Base-by-base conservation (phyloP, 2,113 vertebrate genomes). In the Sarotherodon lohbergeri region DNA sequence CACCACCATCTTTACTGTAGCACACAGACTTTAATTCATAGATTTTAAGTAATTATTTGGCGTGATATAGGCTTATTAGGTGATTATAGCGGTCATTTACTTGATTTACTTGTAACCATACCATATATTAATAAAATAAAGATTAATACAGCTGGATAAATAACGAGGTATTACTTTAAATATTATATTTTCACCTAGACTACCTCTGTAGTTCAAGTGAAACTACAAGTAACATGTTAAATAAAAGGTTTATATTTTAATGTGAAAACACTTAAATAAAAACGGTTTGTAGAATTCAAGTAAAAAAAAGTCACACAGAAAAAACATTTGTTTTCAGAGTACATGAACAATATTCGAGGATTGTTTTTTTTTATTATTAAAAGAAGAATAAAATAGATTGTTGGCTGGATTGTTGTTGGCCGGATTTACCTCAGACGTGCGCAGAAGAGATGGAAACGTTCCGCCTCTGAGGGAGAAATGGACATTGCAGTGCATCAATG, bases 381-480 rank as follows among this genome's bases (percentile, higher is more conserved):
- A 12, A 36, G 10, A 66, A 36, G 61, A 66, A 39, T 39, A n/a
- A 13, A 66, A 66, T n/a, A 39, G 61, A 66, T 24, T 24, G 24
- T 24, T 24, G 24, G 24, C 24, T 24, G 24, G 24, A 24, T 24
- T 39, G 32, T n/a, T 39, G 34, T 3, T 63, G 0, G 19, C 1
- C 61, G 34, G 17, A 39, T 39, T 66, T 39, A 39, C 19, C 19
- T 66, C 10, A 66, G 34, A 66, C 10, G 0, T 66, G 4, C 61
- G 34, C 34, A 39, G 61, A 2, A 12, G 4, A 19, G 61, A 39
- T 0, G 1, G 10, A 39, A 39, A 39, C 0, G 10, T 39, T 59
- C 27, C 0, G 8, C 0, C 14, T 61, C 27, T 17, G 57, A 61
- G 27, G 57, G 5, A 6, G 0, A 61, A 61, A 32, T 34, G 0